A percentile compares a stretch with the other conserved stretches of the same genome.
Evolutionary conservation across 1,140 invertebrate genomes (phyloP).

Genomic region (Monochamus saltuarius): DNA sequence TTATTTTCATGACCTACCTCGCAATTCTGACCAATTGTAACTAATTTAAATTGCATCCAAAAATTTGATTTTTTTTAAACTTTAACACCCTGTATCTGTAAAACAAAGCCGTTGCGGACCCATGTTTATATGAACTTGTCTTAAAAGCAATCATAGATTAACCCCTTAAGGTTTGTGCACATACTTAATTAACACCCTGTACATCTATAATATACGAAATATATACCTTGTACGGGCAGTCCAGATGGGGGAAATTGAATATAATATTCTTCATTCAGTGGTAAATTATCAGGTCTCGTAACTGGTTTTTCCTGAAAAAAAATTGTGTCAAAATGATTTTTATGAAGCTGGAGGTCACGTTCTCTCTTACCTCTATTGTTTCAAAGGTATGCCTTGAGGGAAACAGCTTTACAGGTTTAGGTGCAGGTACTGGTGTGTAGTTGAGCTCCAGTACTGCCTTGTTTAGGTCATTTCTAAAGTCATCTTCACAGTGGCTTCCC

Average conservation of each 20-base stretch:
- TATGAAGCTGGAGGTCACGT: background rate
- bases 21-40: no score
- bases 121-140: no score
- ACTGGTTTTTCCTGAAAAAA: constrained; percentile 30
- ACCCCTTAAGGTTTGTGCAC: no score
- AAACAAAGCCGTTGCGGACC: no score
- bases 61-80: no score
- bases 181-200: no score
- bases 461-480: constrained; percentile 40
- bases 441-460: constrained; percentile 38
- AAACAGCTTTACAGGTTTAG: constrained; percentile 42
- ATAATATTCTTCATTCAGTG: constrained; percentile 50
- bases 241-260: constrained; percentile 58
- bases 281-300: constrained; percentile 24
- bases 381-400: constrained; percentile 28
- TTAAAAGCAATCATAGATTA: no score
- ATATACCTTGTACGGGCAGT: constrained; percentile 52
- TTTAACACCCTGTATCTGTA: no score
- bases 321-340: background rate
- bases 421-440: constrained; percentile 42
- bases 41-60: no score
- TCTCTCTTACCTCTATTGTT: constrained; percentile 37
- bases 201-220: no score
- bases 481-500: constrained; percentile 36
- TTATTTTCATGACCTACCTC: no score